Evolutionary conservation across 2,888 invertebrate species (phyloP), one percentile per base, ranked within the genome.

Genomic region (Cenopis cana): DNA sequence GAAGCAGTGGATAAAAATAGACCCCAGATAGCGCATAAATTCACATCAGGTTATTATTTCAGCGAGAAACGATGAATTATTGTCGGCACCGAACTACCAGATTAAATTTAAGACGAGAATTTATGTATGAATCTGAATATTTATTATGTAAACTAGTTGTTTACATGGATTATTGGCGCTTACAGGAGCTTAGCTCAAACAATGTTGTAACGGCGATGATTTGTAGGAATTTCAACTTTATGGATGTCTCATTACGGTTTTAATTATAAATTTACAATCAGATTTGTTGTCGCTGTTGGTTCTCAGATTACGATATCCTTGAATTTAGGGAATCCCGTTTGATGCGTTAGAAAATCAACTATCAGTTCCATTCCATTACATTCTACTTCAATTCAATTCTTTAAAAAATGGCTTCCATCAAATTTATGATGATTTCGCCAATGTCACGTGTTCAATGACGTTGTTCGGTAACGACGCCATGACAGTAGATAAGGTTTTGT

Each of bases 91-190:
- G 2, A 2, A 64, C 52, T 64, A 64, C 20, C n/a, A 36, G 62
- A 52, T 64, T 52, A 18, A 18, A 38, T 24, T 24, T 54, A 33
- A 10, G 52, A 33, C 17, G 33, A 36, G 20, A 24, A 64, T 62
- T 52, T 54, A 64, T 64, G 64, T 38, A 54, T 54, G 20, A 38
- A 52, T 50, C 9, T 59, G 38, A 38, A 36, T 10, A 17, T 29
- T 49, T 49, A 29, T 29, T 61, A 49, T 61, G 60, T 49, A 49
- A 61, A 61, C 29, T 61, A 49, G 60, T 61, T 61, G 60, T 61
- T 61, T 61, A 29, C 49, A 12, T 10, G 49, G 24, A 46, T 29
- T 20, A 46, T 60, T 24, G 60, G n/a, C 17, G 9, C 24, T 60
- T 29, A 46, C 20, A 38, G 29, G 18, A 3, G n/a, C 24, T 46